Conservation (phyloP, 2,113 vertebrate species). For the Lota lota region DNA sequence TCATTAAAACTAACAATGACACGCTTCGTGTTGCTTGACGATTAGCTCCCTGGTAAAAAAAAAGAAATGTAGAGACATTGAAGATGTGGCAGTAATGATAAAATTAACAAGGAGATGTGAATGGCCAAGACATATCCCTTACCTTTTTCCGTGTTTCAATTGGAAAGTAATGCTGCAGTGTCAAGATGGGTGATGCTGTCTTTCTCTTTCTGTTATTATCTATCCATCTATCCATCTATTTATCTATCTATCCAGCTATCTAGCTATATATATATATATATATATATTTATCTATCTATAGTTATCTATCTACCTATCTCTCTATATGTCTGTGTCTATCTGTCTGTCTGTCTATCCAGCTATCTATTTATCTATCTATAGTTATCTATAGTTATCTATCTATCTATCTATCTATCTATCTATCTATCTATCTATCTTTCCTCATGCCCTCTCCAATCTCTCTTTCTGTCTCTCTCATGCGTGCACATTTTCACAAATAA, state of each 20-base stretch:
- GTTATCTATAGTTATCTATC: not conserved
- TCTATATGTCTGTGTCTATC: no score
- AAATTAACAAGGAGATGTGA: no score
- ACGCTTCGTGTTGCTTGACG: constrained; percentile 2
- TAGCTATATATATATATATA: no score
- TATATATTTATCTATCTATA: no score
- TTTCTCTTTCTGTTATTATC: no score
- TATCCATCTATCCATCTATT: constrained; percentile 9
- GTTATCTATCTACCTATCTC: no score
- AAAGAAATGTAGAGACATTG: not conserved
- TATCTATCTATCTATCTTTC: not conserved
- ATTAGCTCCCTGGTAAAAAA: constrained; percentile 1
- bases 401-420: not conserved
- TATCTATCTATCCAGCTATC: no score
- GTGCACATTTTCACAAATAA: constrained; percentile 54
- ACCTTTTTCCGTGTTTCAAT: no score
- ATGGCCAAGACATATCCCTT: no score
- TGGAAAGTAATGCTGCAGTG: no score
- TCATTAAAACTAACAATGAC: constrained; percentile 38
- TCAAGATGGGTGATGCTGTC: no score
- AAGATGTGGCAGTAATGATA: not conserved
- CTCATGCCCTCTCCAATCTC: not conserved
- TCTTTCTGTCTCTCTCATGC: constrained; percentile 23
- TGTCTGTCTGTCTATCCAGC: no score
- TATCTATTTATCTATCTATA: constrained; percentile 12